Percentiles rank a stretch among this genome's conserved stretches.
Evolutionary conservation across 2,888 invertebrate genomes (phyloP).

Genomic region (Eupithecia centaureata): DNA sequence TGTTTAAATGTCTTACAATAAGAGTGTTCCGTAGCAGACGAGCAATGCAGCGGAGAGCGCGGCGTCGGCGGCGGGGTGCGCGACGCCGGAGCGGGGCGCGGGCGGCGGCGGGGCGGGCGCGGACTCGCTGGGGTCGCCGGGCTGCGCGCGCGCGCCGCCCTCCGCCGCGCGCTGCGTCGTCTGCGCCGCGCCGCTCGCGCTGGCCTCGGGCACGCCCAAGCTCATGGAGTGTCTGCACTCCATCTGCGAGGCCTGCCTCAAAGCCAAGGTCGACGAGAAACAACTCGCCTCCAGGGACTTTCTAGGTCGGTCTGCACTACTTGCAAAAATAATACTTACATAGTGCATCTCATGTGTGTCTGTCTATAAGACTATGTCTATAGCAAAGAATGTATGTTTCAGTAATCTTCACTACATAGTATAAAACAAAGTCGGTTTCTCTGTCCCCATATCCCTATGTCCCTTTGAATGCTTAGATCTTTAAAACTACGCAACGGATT

Average conservation of each 20-base stretch:
- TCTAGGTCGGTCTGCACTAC: conserved; percentile 54
- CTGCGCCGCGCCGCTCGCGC: conserved; percentile 68
- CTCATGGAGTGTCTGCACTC: conserved; percentile 95
- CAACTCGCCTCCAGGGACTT: conserved; percentile 69
- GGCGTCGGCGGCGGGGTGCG: conserved; percentile 16
- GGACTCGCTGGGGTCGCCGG: conserved; percentile 73
- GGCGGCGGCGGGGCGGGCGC: conserved; percentile 45
- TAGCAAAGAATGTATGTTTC: too few species aligned
- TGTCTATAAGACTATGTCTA: not conserved
- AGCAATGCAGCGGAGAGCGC: not conserved
- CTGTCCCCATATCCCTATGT: too few species aligned
- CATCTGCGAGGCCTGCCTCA: conserved; percentile 90
- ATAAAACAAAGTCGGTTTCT: too few species aligned
- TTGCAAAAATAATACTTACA: not conserved
- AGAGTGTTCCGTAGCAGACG: not conserved
- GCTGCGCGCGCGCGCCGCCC: conserved; percentile 54
- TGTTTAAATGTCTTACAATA: not conserved
- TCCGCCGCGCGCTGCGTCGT: conserved; percentile 81
- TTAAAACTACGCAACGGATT: too few species aligned
- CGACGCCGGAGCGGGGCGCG: not conserved
- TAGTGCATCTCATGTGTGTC: not conserved
- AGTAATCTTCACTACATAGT: too few species aligned
- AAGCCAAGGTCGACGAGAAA: conserved; percentile 85
- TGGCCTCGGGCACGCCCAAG: conserved; percentile 86
- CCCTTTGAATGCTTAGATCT: too few species aligned